Evolutionary conservation across 2,888 invertebrate species (phyloP).

Genomic region (Netelia melanura): DNA sequence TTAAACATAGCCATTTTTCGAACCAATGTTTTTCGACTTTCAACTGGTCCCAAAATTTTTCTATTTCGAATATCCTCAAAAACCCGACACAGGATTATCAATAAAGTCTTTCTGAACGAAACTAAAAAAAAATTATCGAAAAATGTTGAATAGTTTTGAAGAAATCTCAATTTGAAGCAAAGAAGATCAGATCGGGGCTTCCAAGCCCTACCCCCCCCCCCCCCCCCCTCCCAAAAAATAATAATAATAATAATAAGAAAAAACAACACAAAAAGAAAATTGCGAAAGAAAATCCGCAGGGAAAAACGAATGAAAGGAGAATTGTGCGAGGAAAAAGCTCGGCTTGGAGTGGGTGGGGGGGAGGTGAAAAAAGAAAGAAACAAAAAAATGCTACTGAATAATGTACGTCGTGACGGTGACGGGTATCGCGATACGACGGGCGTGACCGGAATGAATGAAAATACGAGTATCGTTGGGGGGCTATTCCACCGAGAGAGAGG

Average conservation of each 20-base stretch:
- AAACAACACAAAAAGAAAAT: neutral
- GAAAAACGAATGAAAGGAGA: neutral
- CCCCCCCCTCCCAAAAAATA: neutral
- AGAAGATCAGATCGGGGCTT: too few relatives aligned
- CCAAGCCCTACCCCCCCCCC: too few relatives aligned
- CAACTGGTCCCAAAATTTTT: too few relatives aligned
- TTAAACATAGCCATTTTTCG: too few relatives aligned
- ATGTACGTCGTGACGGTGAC: constrained; percentile 64
- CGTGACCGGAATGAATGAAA: constrained; percentile 70
- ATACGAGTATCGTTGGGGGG: constrained; percentile 33
- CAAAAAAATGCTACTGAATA: constrained; percentile 65
- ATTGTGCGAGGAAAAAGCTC: constrained; percentile 22
- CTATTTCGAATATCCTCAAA: too few relatives aligned
- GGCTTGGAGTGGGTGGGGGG: constrained; percentile 6
- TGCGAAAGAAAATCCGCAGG: neutral
- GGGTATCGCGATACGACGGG: constrained; percentile 65
- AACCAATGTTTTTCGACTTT: too few relatives aligned
- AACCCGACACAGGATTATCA: too few relatives aligned
- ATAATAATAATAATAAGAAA: constrained; percentile 9
- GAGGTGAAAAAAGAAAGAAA: neutral
- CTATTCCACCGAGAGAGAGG: constrained; percentile 32
- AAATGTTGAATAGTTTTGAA: too few relatives aligned
- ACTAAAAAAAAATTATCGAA: too few relatives aligned
- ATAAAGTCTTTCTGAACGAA: too few relatives aligned
- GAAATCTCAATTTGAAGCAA: too few relatives aligned